These are phyloP conservation scores for Siniperca knerii DNA, from an alignment of 2,113 vertebrate species.

Conservation along the genomic window DNA sequence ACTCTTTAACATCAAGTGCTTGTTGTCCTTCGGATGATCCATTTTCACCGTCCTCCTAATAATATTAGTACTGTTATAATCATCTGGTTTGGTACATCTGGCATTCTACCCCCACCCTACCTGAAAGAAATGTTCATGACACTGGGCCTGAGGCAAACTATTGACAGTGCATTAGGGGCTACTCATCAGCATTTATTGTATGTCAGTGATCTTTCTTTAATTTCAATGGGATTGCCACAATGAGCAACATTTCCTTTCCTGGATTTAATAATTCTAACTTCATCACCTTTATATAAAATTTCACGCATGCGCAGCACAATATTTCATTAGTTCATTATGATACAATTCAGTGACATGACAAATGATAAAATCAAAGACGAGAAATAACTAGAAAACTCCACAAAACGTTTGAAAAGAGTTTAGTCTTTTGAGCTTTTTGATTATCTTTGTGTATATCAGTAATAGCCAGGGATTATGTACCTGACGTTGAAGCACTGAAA, in stretches of 20 bases:
- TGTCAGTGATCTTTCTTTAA: not conserved
- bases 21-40: conserved; percentile 46
- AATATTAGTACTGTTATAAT: not conserved
- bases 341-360: not conserved
- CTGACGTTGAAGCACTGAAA: not conserved
- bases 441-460: not conserved
- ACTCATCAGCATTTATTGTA: not conserved
- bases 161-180: not conserved
- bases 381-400: not conserved
- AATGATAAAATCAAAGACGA: not conserved
- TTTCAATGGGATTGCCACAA: not conserved
- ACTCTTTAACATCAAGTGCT: conserved; percentile 53
- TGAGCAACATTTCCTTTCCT: not conserved
- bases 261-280: not conserved
- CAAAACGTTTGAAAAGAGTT: not conserved
- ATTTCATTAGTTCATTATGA: not conserved
- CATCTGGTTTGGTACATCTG: conserved; percentile 10
- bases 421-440: not conserved
- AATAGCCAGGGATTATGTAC: not conserved
- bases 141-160: not conserved
- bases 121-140: conserved; percentile 44
- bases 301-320: not conserved
- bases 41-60: conserved; percentile 55
- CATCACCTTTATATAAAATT: not conserved
- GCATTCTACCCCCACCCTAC: not conserved